A percentile compares a stretch with the other conserved stretches of the same genome.
Evolutionary conservation across 2,797 vertebrate genomes (phyloP).

Genomic region (Crocodylus rhombifer): DNA sequence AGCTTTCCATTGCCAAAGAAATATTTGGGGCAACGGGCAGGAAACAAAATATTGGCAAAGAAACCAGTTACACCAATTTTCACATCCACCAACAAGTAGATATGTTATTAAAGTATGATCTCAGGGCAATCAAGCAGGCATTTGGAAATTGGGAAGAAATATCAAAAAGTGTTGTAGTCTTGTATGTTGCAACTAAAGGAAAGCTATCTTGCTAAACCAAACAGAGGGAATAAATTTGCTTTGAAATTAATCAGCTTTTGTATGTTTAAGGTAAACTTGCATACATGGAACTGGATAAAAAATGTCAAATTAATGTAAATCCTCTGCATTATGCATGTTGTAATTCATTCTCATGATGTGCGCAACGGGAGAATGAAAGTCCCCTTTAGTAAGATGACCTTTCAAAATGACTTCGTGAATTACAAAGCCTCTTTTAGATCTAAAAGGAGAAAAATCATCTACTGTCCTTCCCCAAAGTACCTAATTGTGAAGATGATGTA

Average conservation of each 20-base stretch:
- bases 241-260: slow-evolving; percentile 60
- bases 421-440: not conserved
- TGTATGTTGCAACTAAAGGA: not conserved
- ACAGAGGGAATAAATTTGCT: slow-evolving; percentile 63
- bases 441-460: slow-evolving; percentile 3
- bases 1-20: slow-evolving; percentile 28
- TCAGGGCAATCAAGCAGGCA: slow-evolving; percentile 17
- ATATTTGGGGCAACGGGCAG: not conserved
- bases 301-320: slow-evolving; percentile 58
- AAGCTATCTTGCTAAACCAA: slow-evolving; percentile 45
- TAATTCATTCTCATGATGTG: slow-evolving; percentile 51
- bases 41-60: not conserved
- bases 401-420: not conserved
- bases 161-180: too few relatives aligned
- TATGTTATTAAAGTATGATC: not conserved
- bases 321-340: slow-evolving; percentile 49
- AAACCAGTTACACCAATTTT: not conserved
- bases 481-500: slow-evolving; percentile 49
- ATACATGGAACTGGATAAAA: slow-evolving; percentile 34
- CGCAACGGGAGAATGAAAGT: slow-evolving; percentile 62
- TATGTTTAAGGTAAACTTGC: slow-evolving; percentile 54
- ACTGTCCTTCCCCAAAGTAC: slow-evolving; percentile 58
- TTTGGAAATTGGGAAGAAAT: not conserved
- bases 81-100: not conserved
- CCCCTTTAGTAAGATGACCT: slow-evolving; percentile 52